A percentile compares a stretch with the other conserved stretches of the same genome.
phyloP scores from a whole-genome alignment of 2,888 invertebrate genomes.

The Archips xylosteana region DNA sequence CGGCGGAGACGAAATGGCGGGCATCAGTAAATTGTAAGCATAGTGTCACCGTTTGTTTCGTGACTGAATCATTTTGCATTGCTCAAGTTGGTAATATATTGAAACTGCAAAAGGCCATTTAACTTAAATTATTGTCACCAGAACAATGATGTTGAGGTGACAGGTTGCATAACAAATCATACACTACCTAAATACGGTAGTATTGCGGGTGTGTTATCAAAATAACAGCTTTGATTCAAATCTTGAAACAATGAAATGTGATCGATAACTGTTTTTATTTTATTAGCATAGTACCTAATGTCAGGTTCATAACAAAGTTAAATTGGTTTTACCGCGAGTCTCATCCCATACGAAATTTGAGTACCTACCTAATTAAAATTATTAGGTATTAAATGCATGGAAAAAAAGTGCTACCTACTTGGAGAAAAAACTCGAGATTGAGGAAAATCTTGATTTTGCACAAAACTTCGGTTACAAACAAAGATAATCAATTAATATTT shows the following conservation, averaged over 20 bases:
- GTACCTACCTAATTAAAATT: too few relatives aligned
- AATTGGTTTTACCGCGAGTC: neutral
- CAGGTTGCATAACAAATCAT: neutral
- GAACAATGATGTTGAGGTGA: slow-evolving; percentile 5
- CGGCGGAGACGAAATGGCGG: too few relatives aligned
- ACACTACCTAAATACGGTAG: neutral
- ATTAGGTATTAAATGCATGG: too few relatives aligned
- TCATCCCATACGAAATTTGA: too few relatives aligned
- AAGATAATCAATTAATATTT: too few relatives aligned
- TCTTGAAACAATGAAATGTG: slow-evolving; percentile 76
- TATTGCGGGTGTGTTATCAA: neutral
- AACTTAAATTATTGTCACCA: slow-evolving; percentile 5
- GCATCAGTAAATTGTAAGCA: too few relatives aligned
- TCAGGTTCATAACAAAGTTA: neutral
- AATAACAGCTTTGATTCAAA: slow-evolving; percentile 7
- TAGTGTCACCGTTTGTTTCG: neutral
- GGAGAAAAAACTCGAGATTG: too few relatives aligned
- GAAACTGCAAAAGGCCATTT: neutral
- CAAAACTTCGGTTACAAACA: too few relatives aligned
- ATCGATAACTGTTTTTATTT: neutral
- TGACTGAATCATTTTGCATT: neutral
- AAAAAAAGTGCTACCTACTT: too few relatives aligned
- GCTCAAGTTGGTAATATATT: neutral
- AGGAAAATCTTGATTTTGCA: too few relatives aligned
- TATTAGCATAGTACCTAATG: neutral